Evolutionary conservation across 2,797 vertebrate species (phyloP), one percentile per base, ranked within the genome.

Genomic region (Falco peregrinus): DNA sequence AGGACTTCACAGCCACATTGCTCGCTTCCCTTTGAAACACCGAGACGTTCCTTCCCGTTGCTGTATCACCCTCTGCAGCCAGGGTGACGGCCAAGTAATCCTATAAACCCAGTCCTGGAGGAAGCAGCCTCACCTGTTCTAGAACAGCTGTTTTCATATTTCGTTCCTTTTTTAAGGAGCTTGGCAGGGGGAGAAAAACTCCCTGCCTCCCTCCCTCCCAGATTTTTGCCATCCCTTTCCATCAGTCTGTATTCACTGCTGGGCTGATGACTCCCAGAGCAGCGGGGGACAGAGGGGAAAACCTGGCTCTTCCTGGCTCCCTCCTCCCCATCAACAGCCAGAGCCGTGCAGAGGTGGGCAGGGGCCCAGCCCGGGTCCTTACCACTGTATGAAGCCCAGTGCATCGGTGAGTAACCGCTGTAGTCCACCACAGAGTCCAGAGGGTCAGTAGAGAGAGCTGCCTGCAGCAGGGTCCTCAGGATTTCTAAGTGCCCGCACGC

Each of bases 371-470:
- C 35, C 53, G 3, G 33, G 13, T 63, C 53, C 98, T 96, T 93
- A 99, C 99, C 99, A 95, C 99, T 99, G 98, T 99, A 99, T 82
- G 99, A 99, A 97, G 99, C 99, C 99, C 99, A 99, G 98, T 99
- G 99, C 98, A 99, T 98, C 57, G 99, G 99, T 74, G 99, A 99
- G 98, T 99, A 99, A 96, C 99, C 98, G 59, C 99, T 99, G 97
- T 99, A 99, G 97, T 99, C 99, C 97, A 99, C 98, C 96, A 99
- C 98, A 26, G 99, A 98, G 95, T 99, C 99, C 95, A 99, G 98
- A 51, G 99, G 98, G 98, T 99, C 99, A 35, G 98, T 98, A 90
- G 98, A 98, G 85, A 98, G 97, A 41, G 98, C 98, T 24, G 98
- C 99, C 98, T 98, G 99, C 96, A 99, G 97, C 98, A 99, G 98